Evolutionary conservation across 2,113 vertebrate genomes (phyloP), one percentile per base, ranked within the genome.

Genomic region (Mellivora capensis): DNA sequence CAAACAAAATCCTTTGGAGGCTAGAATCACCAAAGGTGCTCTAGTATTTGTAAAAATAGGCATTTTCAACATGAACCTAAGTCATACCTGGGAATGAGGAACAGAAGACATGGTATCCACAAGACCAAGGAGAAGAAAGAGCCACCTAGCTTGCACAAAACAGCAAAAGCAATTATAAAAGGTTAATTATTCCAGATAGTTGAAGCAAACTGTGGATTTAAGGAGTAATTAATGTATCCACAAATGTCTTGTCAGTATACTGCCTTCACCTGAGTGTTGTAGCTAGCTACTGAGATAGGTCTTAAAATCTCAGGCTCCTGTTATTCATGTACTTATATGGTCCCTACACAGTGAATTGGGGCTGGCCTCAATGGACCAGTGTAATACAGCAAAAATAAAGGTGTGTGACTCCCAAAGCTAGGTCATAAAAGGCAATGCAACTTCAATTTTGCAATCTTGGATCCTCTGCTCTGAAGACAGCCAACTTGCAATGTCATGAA

Each of bases 31-130:
- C 17, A 81, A 25, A 39, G 52, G 29, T 81, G 31, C 15, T 81
- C 17, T 77, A 27, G 13, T 31, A 1, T 37, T 49, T 91, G 2
- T 94, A 76, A 74, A 90, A 95, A 62, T 74, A 85, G 25, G 7
- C 17, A 34, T 67, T 96, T 98, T 87, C 31, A 95, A 54, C 29
- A n/a, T 37, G 25, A 93, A 88, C 17, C 64, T 87, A 81, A 79
- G 17, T 59, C 18, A 47, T 39, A 86, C 8, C 34, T 83, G 47
- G 83, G 92, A 87, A 42, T 37, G 54, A 93, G 34, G 49, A 91
- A 69, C 59, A 85, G 64, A 64, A 85, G n/a, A 44, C 23, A 17
- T 52, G 34, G 8, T 6, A 4, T 42, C 25, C 34, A 52, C 37
- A 93, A 83, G 54, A 80, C 74, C 31, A 47, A 57, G 47, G 7